phyloP scores from a whole-genome alignment of 2,113 vertebrate genomes.

The Opisthocomus hoazin region DNA sequence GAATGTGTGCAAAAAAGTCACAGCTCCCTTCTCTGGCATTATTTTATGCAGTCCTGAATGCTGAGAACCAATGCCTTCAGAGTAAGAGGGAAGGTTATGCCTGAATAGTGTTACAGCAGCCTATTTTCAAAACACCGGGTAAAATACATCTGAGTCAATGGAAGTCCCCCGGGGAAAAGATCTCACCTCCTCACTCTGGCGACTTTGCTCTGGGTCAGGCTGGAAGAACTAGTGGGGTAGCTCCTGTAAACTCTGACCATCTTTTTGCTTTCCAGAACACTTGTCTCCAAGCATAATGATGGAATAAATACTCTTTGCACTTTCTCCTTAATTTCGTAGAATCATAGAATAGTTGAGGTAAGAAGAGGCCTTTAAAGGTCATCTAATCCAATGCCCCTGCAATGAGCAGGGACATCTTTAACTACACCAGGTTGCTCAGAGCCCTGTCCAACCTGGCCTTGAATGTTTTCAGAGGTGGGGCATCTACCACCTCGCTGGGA shows the following conservation, averaged over 20 bases:
- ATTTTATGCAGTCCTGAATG: not conserved
- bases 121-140: not conserved
- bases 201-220: not conserved
- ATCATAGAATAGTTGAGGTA: too few species aligned
- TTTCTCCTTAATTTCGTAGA: not conserved
- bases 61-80: not conserved
- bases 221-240: not conserved
- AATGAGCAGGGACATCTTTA: too few species aligned
- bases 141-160: not conserved
- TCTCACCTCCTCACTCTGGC: not conserved
- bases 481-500: too few species aligned
- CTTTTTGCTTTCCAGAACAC: not conserved
- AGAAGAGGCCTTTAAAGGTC: too few species aligned
- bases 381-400: too few species aligned
- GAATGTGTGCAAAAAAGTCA: not conserved
- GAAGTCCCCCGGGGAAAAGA: not conserved
- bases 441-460: too few species aligned
- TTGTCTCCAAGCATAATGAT: not conserved
- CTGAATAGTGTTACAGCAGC: not conserved
- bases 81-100: not conserved
- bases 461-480: too few species aligned
- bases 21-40: not conserved
- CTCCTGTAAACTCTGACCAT: not conserved
- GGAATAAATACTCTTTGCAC: fast-evolving
- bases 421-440: too few species aligned